phyloP scores from a whole-genome alignment of 2,113 vertebrate genomes.

The Coregonus clupeaformis region DNA sequence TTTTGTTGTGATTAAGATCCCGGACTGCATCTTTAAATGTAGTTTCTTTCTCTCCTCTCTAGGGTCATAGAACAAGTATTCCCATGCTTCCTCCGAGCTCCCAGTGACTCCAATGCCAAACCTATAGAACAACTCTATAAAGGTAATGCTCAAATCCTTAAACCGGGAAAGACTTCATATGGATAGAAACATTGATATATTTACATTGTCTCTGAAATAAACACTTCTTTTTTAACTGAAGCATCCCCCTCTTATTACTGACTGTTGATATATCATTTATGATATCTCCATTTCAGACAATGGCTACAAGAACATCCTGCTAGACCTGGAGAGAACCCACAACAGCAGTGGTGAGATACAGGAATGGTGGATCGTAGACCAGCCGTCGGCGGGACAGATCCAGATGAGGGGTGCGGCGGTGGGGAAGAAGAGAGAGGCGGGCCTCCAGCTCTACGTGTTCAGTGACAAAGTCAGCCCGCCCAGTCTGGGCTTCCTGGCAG shows the following conservation, averaged over 20 bases:
- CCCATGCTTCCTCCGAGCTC: conserved; percentile 88
- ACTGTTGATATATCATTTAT: too few species aligned
- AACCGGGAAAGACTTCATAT: not conserved
- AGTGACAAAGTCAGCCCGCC: conserved; percentile 96
- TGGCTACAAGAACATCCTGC: conserved; percentile 79
- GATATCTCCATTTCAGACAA: conserved; percentile 63
- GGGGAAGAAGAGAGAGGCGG: conserved; percentile 57
- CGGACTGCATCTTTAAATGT: conserved; percentile 5
- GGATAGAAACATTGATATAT: not conserved
- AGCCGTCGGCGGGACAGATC: conserved; percentile 46
- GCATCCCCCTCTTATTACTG: too few species aligned
- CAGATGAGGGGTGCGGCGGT: conserved; percentile 16
- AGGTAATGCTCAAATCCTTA: conserved; percentile 68
- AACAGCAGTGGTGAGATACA: conserved; percentile 62
- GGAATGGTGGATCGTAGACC: conserved; percentile 93
- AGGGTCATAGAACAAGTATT: conserved; percentile 83
- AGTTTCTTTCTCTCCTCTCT: conserved; percentile 25
- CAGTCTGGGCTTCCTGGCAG: conserved; percentile 90
- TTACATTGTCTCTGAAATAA: too few species aligned
- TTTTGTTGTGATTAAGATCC: not conserved
- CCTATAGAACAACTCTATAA: conserved; percentile 85
- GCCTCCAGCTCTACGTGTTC: conserved; percentile 85
- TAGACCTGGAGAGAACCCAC: conserved; percentile 79
- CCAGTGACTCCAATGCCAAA: conserved; percentile 88
- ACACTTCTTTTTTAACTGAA: too few species aligned